Evolutionary conservation across 2,888 invertebrate genomes (phyloP).

Genomic region (Gerris lacustris): DNA sequence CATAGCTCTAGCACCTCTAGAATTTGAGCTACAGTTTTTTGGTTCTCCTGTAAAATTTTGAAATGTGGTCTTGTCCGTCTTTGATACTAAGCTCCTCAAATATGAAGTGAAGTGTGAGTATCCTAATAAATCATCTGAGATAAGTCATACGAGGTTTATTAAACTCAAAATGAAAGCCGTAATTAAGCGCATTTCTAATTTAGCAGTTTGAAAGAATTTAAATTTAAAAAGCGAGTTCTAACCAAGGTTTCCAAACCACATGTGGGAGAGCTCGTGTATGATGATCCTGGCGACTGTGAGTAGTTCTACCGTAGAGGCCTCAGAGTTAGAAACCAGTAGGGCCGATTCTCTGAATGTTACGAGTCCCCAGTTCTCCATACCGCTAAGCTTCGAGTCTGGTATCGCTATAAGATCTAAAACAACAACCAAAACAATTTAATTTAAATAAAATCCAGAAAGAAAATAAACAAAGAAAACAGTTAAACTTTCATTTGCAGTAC

Average conservation of each 20-base stretch:
- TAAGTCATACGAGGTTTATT: neutral
- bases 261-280: slow-evolving; percentile 88
- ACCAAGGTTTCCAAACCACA: slow-evolving; percentile 88
- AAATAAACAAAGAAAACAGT: neutral
- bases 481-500: neutral
- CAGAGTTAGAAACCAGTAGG: slow-evolving; percentile 59
- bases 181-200: slow-evolving; percentile 4
- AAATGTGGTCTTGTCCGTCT: too few relatives aligned
- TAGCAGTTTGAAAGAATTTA: neutral
- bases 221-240: slow-evolving; percentile 27
- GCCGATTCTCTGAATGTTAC: slow-evolving; percentile 82
- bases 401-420: slow-evolving; percentile 68
- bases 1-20: too few relatives aligned
- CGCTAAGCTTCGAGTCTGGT: slow-evolving; percentile 80
- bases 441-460: neutral
- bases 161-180: slow-evolving; percentile 16
- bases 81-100: too few relatives aligned
- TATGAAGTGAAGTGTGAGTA: too few relatives aligned
- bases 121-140: too few relatives aligned
- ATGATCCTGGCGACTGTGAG: slow-evolving; percentile 68
- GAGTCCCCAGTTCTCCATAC: slow-evolving; percentile 92
- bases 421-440: slow-evolving; percentile 16
- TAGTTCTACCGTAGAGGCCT: slow-evolving; percentile 63
- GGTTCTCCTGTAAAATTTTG: too few relatives aligned
- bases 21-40: too few relatives aligned